Conservation (phyloP, 2,797 vertebrate genomes). For the Smutsia gigantea region DNA sequence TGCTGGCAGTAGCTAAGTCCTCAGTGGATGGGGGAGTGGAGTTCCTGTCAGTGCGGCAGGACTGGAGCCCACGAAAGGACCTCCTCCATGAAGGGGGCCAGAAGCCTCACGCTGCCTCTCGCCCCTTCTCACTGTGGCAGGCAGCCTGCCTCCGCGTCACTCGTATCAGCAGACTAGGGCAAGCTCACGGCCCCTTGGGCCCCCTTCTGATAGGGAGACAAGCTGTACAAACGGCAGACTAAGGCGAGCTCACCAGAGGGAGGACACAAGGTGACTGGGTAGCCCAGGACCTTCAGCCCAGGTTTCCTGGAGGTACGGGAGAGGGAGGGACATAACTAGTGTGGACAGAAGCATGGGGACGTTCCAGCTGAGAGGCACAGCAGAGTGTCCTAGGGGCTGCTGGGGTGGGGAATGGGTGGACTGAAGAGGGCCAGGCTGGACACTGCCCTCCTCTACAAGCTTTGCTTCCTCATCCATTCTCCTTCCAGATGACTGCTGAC, state of each 20-base stretch:
- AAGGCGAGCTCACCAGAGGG: neutral
- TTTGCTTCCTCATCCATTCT: neutral
- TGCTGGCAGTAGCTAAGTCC: neutral
- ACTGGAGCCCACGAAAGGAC: neutral
- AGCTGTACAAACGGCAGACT: neutral
- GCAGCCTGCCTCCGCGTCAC: neutral
- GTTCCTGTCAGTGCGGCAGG: neutral
- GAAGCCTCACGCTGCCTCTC: neutral
- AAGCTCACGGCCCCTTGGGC: neutral
- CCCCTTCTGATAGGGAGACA: neutral
- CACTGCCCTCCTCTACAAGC: neutral
- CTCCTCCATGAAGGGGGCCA: too few relatives aligned
- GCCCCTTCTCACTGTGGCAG: neutral
- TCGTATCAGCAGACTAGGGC: neutral
- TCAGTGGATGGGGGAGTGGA: neutral
- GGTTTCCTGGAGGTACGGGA: neutral
- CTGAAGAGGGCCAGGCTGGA: neutral
- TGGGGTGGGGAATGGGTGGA: accelerated
- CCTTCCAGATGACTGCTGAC: neutral
- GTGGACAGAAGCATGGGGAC: too few relatives aligned
- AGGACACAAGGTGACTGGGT: neutral
- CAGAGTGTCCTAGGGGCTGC: neutral
- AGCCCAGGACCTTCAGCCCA: neutral
- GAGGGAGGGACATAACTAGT: neutral
- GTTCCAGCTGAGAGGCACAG: too few relatives aligned